These are phyloP conservation scores for Formica aserva DNA, from an alignment of 2,888 invertebrate genomes.

Conservation along the genomic window DNA sequence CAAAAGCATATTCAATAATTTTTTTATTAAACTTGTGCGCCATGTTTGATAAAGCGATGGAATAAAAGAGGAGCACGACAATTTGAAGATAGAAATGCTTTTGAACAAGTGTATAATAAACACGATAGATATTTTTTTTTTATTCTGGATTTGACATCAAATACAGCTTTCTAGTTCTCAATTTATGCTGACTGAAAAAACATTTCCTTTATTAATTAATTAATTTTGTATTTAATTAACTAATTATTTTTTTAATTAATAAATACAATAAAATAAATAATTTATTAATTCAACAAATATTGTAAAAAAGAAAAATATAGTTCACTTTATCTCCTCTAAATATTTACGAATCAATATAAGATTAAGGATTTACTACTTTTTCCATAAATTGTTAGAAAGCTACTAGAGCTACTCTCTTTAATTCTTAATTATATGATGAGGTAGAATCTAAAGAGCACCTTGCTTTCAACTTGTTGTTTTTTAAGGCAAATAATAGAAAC, in stretches of 20 bases:
- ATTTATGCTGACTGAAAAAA: not conserved
- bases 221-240: not conserved
- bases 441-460: not conserved
- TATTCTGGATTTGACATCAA: not conserved
- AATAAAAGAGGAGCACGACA: not conserved
- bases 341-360: not conserved
- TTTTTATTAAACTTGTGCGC: conserved; percentile 54
- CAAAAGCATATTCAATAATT: conserved; percentile 46
- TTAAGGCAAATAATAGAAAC: not conserved
- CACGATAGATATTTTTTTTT: not conserved
- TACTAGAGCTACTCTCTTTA: not conserved
- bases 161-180: not conserved
- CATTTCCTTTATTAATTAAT: conserved; percentile 3
- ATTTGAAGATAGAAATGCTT: not conserved
- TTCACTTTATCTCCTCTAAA: not conserved
- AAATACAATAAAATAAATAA: not conserved
- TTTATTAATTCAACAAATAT: not conserved
- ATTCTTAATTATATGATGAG: not conserved
- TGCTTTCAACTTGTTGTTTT: not conserved
- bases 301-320: not conserved
- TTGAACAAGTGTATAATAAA: not conserved
- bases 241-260: not conserved
- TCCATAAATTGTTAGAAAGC: not conserved
- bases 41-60: not conserved
- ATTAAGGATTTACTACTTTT: not conserved